Percentiles rank a stretch among this genome's conserved stretches.
Conservation (phyloP, 2,113 vertebrate species). For the Pluvialis apricaria region DNA sequence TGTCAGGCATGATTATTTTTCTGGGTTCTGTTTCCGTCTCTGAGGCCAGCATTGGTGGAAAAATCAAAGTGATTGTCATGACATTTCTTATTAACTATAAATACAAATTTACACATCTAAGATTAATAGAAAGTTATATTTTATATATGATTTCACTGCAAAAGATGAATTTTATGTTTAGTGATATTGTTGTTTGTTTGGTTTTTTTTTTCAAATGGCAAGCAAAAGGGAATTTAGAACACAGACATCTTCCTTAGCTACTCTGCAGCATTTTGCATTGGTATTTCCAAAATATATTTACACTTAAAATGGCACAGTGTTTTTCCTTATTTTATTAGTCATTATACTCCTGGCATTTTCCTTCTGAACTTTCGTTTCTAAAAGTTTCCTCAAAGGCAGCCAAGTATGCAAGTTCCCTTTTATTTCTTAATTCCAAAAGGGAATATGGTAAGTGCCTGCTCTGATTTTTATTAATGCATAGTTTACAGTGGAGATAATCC, state of each 20-base stretch:
- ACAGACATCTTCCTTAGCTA: not conserved
- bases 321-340: not conserved
- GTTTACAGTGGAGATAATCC: conserved; percentile 17
- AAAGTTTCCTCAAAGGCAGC: conserved; percentile 6
- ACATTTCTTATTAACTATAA: not conserved
- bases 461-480: not conserved
- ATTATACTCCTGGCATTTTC: not conserved
- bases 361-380: not conserved
- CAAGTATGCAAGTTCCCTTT: not conserved
- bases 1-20: not conserved
- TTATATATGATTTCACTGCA: not conserved
- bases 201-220: not conserved
- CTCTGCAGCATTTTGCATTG: not conserved
- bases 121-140: not conserved
- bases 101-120: not conserved
- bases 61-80: not conserved
- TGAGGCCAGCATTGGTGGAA: not conserved
- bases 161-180: not conserved
- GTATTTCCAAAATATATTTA: not conserved
- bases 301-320: not conserved
- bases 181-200: not conserved
- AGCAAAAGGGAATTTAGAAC: not conserved
- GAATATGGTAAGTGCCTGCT: not conserved
- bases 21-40: not conserved
- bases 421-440: not conserved